phyloP scores from a whole-genome alignment of 2,888 invertebrate genomes.

The Lasioglossum calceatum region DNA sequence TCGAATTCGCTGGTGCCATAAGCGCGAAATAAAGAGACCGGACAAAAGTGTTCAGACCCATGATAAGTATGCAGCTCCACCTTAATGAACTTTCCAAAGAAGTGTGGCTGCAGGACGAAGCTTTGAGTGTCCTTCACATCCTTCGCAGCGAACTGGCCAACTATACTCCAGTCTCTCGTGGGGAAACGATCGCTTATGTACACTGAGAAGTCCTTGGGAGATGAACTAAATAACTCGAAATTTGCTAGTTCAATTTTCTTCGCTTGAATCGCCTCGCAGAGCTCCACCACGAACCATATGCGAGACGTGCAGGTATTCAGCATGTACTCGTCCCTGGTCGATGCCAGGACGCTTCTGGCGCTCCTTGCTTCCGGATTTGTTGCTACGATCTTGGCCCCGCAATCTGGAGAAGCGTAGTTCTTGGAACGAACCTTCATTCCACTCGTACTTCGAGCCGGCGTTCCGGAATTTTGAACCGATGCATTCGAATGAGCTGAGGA shows the following conservation, averaged over 20 bases:
- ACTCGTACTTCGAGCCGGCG: constrained; percentile 85
- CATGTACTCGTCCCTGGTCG: constrained; percentile 98
- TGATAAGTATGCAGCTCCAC: constrained; percentile 97
- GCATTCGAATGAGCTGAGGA: constrained; percentile 80
- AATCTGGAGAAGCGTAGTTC: constrained; percentile 98
- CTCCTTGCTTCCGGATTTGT: constrained; percentile 97
- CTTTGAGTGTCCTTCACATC: constrained; percentile 95
- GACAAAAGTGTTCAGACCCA: constrained; percentile 98
- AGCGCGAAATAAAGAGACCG: constrained; percentile 96
- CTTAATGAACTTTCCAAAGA: constrained; percentile 95
- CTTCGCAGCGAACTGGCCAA: constrained; percentile 94
- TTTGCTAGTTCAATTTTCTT: constrained; percentile 98
- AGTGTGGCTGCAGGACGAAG: constrained; percentile 91
- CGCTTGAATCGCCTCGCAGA: constrained; percentile 99
- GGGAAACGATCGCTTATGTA: constrained; percentile 96
- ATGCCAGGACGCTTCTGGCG: constrained; percentile 93
- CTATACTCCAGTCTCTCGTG: constrained; percentile 95
- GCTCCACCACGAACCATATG: constrained; percentile 98
- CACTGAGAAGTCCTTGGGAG: constrained; percentile 95
- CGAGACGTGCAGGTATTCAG: constrained; percentile 97
- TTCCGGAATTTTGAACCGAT: constrained; percentile 81
- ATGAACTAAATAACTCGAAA: constrained; percentile 98
- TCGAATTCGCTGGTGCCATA: constrained; percentile 97
- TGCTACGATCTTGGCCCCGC: constrained; percentile 98
- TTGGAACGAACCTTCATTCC: constrained; percentile 90